Base-by-base conservation (phyloP, 2,888 invertebrate genomes). In the Microctonus brassicae region DNA sequence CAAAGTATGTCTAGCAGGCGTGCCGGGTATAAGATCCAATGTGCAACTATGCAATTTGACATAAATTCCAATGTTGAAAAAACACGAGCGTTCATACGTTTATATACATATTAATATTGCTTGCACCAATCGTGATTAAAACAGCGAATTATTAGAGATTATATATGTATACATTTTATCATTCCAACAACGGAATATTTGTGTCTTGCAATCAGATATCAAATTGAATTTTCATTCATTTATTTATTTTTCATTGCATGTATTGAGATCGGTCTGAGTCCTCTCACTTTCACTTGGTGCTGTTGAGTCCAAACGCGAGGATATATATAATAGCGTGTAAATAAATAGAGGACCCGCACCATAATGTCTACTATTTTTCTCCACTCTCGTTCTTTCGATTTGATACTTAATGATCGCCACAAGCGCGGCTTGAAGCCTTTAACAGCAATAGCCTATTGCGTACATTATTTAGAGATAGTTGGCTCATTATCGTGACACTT, bases 241-340 rank as follows among this genome's bases (percentile, higher is more conserved):
- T 13, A 29, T 13, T 52, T 13, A 26, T 33, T 20, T 60, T 22
- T 47, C 17, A 26, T 11, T 39, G 36, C n/a, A 53, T n/a, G 29
- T 20, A 29, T 57, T 57, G 13, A 65, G 65, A 65, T 22, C 65
- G 47, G 36, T 57, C 57, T 17, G 39, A 57, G 66, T 75, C 82
- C 82, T 77, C 80, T 82, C 79, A 84, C 84, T 84, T 84, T 84
- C 84, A 84, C 84, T 80, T 74, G 74, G 73, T 67, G 74, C 76
- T 70, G 62, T 65, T 71, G 7, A 17, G 76, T 77, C 76, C 75
- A 76, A 76, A 73, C 80, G 66, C 75, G 74, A 5, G 26, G 24
- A 24, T 57, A 29, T 57, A 29, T 13, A 17, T 47, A 47, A 6
- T 7, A 17, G 17, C 10, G 10, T 47, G 17, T 5, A 20, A 17